Conservation (phyloP, 2,113 vertebrate species). For the Sialia sialis region DNA sequence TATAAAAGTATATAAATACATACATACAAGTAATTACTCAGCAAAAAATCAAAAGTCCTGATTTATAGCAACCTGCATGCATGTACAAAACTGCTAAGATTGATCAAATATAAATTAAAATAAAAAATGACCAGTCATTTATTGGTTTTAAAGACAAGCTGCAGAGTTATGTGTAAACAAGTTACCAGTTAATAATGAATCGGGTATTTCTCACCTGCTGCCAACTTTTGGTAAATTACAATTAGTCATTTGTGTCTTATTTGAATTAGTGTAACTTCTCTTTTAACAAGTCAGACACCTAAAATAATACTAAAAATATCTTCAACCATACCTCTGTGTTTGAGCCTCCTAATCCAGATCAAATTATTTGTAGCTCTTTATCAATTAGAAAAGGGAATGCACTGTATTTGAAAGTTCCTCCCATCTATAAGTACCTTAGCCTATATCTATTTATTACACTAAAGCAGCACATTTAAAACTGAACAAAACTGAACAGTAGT, state of each 20-base stretch:
- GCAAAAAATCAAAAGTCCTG: neutral
- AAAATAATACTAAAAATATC: conserved; percentile 5
- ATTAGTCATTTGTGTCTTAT: neutral
- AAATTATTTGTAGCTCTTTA: neutral
- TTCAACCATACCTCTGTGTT: neutral
- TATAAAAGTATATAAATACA: neutral
- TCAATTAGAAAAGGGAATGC: neutral
- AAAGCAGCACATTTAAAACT: neutral
- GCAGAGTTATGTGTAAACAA: neutral
- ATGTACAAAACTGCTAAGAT: neutral
- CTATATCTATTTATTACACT: neutral
- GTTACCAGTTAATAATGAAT: neutral
- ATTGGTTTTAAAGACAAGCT: neutral
- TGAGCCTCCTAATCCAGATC: neutral
- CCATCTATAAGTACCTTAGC: neutral
- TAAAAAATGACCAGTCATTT: neutral
- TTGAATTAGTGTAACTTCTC: neutral
- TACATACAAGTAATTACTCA: neutral
- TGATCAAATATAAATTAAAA: neutral
- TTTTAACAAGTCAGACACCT: neutral
- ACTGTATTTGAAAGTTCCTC: neutral
- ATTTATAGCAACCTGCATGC: neutral
- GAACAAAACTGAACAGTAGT: neutral
- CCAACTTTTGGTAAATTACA: neutral
- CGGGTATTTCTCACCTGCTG: neutral